These are phyloP conservation scores for Gandaritis pyraliata DNA, from an alignment of 2,888 invertebrate species.

Conservation along the genomic window DNA sequence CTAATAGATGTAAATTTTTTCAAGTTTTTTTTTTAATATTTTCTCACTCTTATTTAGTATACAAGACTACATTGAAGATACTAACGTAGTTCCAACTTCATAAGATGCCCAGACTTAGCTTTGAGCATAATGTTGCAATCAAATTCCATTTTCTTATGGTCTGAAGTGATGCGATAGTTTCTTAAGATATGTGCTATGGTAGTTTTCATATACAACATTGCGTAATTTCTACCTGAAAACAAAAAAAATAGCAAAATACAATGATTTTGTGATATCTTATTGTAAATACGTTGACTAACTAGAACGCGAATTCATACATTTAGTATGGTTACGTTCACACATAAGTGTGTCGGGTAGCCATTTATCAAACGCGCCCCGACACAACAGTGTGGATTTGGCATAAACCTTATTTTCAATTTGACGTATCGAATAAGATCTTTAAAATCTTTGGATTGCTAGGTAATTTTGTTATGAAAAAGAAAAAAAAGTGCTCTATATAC, in stretches of 20 bases:
- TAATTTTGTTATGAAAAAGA: too few species aligned
- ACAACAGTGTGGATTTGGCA: not conserved
- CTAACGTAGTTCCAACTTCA: conserved; percentile 32
- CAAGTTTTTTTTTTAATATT: too few species aligned
- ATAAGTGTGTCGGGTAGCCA: not conserved
- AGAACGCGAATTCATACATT: not conserved
- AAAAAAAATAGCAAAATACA: not conserved
- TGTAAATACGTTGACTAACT: too few species aligned
- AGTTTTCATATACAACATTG: conserved; percentile 40
- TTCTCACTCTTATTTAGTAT: too few species aligned
- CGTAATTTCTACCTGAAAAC: conserved; percentile 42
- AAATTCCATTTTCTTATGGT: conserved; percentile 37
- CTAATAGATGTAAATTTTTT: too few species aligned
- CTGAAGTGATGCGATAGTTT: conserved; percentile 36
- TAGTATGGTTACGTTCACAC: not conserved
- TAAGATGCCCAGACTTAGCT: conserved; percentile 38
- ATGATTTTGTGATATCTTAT: not conserved
- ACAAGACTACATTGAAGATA: too few species aligned
- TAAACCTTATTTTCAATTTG: too few species aligned
- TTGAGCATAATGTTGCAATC: conserved; percentile 34
- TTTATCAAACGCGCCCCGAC: not conserved
- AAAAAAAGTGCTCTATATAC: too few species aligned
- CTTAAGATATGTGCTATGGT: conserved; percentile 34
- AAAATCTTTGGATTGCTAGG: too few species aligned
- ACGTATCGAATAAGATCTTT: too few species aligned